Base-by-base conservation (phyloP, 2,888 invertebrate species). In the Diploptera punctata region DNA sequence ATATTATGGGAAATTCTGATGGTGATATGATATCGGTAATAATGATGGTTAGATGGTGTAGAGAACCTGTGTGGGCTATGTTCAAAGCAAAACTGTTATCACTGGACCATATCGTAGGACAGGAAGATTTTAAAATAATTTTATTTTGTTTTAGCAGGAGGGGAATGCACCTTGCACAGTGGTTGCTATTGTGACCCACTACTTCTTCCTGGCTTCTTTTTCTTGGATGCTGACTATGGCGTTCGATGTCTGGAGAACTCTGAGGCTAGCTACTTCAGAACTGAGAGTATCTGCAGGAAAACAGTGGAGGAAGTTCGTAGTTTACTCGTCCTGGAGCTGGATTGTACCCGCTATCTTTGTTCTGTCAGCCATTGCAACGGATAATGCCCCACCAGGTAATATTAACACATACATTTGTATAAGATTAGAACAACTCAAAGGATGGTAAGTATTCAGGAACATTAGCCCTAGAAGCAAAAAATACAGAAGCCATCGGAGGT, bases 171-270 rank as follows among this genome's bases (percentile, higher is more conserved):
- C 79, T 4, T 86, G 86, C 76, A 78, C 81, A 18, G 78, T 81
- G 1, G 77, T 84, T 16, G 86, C 83, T 9, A 79, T 84, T 1
- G 73, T 82, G 24, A 83, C 85, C 69, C 86, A 86, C 76, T 87
- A 84, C 79, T 81, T 82, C 75, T 86, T 85, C 78, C 79, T 87
- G 71, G 81, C 85, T 1, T 83, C 87, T 1, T 87, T 87, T 78
- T 82, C 82, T 73, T 87, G 87, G 87, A 85, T 86, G 84, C 82
- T 85, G 67, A 82, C 85, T 2, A 83, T 87, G 80, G 83, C 87
- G 0, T 84, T 84, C 78, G 87, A 87, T 76, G 84, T 82, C 16
- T 84, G 81, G 81, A 81, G 81, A 76, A 85, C 83, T n/a, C 79
- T 84, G 33, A 80, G 81, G 38, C 77, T 83, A 76, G 85, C 85